Evolutionary conservation across 2,113 vertebrate species (phyloP).

Genomic region (Petrocephalus microphthalmus): DNA sequence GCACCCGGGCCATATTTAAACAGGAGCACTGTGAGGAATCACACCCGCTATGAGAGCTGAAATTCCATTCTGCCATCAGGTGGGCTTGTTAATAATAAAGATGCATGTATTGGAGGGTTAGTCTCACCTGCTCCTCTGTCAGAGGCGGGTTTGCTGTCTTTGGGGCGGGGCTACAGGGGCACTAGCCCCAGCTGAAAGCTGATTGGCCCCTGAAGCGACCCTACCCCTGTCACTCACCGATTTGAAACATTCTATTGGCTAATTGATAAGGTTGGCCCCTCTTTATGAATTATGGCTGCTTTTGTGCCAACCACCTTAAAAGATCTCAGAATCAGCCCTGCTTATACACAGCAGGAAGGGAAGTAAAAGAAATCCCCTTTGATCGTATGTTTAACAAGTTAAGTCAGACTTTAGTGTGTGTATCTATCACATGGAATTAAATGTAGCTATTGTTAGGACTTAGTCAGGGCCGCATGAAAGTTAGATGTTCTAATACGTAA

Average conservation of each 20-base stretch:
- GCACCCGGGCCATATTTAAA: background rate
- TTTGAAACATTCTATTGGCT: background rate
- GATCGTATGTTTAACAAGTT: background rate
- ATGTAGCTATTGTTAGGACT: background rate
- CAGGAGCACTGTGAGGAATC: background rate
- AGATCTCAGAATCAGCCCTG: too few species aligned
- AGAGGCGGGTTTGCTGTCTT: background rate
- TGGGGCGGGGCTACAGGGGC: too few species aligned
- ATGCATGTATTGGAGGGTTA: background rate
- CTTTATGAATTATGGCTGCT: background rate
- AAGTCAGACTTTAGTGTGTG: background rate
- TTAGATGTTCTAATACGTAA: background rate
- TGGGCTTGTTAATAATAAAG: background rate
- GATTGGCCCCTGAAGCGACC: background rate
- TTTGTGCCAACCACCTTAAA: background rate
- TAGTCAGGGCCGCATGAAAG: background rate
- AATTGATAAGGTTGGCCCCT: background rate
- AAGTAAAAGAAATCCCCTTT: background rate
- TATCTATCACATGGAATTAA: background rate
- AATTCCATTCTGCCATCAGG: background rate
- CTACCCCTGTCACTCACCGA: background rate
- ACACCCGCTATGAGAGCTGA: background rate
- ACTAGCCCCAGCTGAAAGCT: background rate
- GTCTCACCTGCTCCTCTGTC: background rate
- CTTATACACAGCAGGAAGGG: background rate